These are phyloP conservation scores for Dysmachus trigonus DNA, from an alignment of 2,888 invertebrate genomes.

Conservation along the genomic window DNA sequence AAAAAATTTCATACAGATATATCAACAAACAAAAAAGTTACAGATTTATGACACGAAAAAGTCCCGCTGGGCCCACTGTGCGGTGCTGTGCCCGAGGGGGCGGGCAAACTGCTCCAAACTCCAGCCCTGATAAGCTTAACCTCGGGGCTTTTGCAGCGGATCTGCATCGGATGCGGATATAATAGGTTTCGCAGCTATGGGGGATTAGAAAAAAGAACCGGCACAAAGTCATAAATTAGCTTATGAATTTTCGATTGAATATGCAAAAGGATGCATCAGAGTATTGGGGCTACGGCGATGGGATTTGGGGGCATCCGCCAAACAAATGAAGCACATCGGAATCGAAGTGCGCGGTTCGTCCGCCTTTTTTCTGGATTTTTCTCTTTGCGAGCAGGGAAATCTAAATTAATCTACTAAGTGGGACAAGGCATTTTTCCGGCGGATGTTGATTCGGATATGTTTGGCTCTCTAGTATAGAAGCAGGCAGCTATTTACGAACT, in stretches of 20 bases:
- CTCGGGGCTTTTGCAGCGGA: slow-evolving; percentile 5
- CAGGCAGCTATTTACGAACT: not conserved
- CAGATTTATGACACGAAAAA: too few relatives aligned
- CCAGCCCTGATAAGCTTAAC: slow-evolving; percentile 28
- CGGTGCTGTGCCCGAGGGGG: not conserved
- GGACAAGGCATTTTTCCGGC: not conserved
- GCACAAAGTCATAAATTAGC: slow-evolving; percentile 29
- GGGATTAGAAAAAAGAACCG: slow-evolving; percentile 23
- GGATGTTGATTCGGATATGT: not conserved
- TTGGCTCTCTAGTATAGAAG: not conserved
- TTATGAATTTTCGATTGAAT: slow-evolving; percentile 36
- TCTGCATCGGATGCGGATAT: slow-evolving; percentile 21
- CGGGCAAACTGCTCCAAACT: not conserved
- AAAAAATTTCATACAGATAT: too few relatives aligned
- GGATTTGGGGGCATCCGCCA: not conserved
- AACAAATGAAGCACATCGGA: not conserved
- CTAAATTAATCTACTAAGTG: not conserved
- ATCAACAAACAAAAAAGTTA: too few relatives aligned
- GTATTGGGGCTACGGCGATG: not conserved
- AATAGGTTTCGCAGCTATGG: slow-evolving; percentile 6
- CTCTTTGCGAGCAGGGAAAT: not conserved
- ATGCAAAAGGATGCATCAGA: not conserved
- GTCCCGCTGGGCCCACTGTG: too few relatives aligned
- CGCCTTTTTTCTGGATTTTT: not conserved
- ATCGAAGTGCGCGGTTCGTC: not conserved